Base-by-base conservation (phyloP, 2,113 vertebrate genomes). In the Daphoenositta chrysoptera region DNA sequence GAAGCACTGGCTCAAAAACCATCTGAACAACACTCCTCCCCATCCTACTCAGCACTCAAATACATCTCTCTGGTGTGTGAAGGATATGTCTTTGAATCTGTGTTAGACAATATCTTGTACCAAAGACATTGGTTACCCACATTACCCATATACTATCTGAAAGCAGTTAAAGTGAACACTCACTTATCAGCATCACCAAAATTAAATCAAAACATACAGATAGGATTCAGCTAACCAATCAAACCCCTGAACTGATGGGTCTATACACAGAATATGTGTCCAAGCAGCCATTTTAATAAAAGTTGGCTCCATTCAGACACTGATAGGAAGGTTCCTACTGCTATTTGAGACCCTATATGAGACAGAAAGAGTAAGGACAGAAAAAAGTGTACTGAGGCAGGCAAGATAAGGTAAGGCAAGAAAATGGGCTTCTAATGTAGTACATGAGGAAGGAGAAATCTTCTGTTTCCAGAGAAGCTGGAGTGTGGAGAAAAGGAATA, bases 241-340 rank as follows among this genome's bases (percentile, higher is more conserved):
- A 68, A 83, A 65, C 2, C 10, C 21, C 53, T n/a, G 21, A 90
- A 45, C 15, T 33, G 35, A 64, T 23, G 20, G 12, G 12, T 44
- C 30, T 51, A 2, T 27, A 42, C 0, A 0, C 33, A 76, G 70
- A 51, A 54, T 28, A 68, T 0, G 0, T 40, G 22, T 48, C 57
- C 44, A 61, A 27, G 22, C 24, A 79, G 13, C 6, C n/a, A 28
- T 40, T 71, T 30, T 7, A 82, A 64, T 72, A 37, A 72, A 80
- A 83, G 50, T 5, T 30, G 22, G 7, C 27, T 89, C 35, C 42
- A 39, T 68, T 68, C 75, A 79, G 50, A 70, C 16, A 65, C 27
- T 24, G 16, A 16, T 3, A 61, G 23, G 50, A 81, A 84, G n/a
- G n/a, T 44, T 18, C 5, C 33, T 64, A 37, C 24, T 24, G 79